phyloP scores from a whole-genome alignment of 2,888 invertebrate species.

The Heteromurus nitidus region DNA sequence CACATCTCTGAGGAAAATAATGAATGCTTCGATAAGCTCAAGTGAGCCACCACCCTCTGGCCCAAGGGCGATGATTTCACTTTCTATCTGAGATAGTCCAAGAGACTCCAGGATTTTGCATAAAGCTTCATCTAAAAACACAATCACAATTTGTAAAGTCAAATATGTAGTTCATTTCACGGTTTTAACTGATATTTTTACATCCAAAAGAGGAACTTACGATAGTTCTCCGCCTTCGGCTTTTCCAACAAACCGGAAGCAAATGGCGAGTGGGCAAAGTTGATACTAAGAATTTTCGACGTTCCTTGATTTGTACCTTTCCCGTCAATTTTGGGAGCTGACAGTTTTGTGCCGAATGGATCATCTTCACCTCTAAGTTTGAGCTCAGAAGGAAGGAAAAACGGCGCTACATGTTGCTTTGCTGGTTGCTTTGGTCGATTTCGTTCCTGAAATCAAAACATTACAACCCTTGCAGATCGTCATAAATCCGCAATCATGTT shows the following conservation, averaged over 20 bases:
- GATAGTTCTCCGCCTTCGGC: constrained; percentile 14
- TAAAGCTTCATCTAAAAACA: constrained; percentile 76
- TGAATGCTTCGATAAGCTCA: constrained; percentile 85
- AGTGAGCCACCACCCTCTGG: constrained; percentile 84
- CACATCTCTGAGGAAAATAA: constrained; percentile 83
- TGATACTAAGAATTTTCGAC: constrained; percentile 52
- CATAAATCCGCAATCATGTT: not conserved
- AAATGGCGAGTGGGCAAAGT: constrained; percentile 33
- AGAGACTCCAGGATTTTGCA: constrained; percentile 82
- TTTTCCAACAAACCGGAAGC: constrained; percentile 25
- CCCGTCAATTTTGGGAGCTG: not conserved
- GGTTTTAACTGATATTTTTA: not conserved
- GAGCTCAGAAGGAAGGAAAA: constrained; percentile 80
- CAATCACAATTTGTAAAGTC: not conserved
- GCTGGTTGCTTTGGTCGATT: constrained; percentile 93
- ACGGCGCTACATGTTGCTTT: constrained; percentile 92
- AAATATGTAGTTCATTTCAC: not conserved
- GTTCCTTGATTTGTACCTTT: not conserved
- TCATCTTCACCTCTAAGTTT: constrained; percentile 29
- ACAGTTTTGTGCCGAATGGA: no score
- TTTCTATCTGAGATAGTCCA: constrained; percentile 90
- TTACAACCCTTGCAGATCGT: constrained; percentile 5
- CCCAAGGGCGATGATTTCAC: constrained; percentile 88
- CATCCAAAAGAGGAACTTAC: not conserved
- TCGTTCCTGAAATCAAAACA: constrained; percentile 76